These are phyloP conservation scores for Tigriopus japonicus DNA, from an alignment of 1,140 invertebrate genomes.

Conservation along the genomic window DNA sequence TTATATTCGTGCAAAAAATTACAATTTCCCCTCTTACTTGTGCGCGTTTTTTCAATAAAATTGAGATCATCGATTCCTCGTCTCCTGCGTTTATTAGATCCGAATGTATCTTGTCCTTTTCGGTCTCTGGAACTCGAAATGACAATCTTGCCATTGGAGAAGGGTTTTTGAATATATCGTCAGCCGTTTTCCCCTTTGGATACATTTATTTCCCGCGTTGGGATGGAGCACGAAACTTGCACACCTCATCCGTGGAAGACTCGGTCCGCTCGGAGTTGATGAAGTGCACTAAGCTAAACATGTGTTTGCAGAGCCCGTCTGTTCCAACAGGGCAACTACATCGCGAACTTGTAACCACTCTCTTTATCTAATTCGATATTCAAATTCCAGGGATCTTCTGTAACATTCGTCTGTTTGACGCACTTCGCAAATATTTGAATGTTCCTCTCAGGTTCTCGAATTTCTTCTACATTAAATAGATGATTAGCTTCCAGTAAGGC, in stretches of 20 bases:
- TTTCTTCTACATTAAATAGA: not conserved
- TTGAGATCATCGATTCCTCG: not conserved
- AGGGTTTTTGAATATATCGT: not conserved
- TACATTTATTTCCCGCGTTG: not conserved
- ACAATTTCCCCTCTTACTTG: not conserved
- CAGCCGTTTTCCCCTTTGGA: not conserved
- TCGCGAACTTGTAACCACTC: not conserved
- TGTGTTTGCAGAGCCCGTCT: not conserved
- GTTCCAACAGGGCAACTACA: not conserved
- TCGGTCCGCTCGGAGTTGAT: not conserved
- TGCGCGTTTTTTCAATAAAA: not conserved
- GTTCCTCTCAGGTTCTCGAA: not conserved
- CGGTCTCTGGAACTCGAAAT: not conserved
- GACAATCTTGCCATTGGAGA: not conserved
- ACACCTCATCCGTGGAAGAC: not conserved
- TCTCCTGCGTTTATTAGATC: not conserved
- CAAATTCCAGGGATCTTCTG: not conserved
- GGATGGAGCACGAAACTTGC: not conserved
- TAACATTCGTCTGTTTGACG: not conserved
- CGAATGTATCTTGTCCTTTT: not conserved
- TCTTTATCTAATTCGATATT: not conserved
- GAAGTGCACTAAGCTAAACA: not conserved
- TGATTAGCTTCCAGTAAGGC: not conserved
- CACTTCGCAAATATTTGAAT: not conserved
- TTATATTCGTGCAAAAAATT: not conserved